phyloP scores from a whole-genome alignment of 2,888 invertebrate species.

The Drosophila longiperda region DNA sequence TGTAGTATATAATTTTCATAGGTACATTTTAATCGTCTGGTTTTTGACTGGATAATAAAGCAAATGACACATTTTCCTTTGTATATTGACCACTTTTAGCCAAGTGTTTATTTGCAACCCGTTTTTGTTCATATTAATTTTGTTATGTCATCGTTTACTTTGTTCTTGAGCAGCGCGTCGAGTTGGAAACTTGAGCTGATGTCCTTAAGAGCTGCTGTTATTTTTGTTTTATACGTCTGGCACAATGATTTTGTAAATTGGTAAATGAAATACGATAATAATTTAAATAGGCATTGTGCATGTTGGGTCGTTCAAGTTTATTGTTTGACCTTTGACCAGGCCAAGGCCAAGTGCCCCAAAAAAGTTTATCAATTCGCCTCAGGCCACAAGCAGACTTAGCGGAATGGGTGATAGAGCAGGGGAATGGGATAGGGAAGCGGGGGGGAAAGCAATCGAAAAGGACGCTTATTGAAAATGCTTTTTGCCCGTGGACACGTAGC shows the following conservation, averaged over 20 bases:
- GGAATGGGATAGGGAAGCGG: not conserved
- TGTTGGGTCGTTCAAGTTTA: slow-evolving; percentile 5
- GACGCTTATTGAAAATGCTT: slow-evolving; percentile 75
- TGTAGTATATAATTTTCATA: not conserved
- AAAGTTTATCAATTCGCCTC: slow-evolving; percentile 75
- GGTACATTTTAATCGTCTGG: not conserved
- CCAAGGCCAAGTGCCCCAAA: slow-evolving; percentile 68
- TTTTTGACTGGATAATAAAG: not conserved
- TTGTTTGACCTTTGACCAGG: slow-evolving; percentile 46
- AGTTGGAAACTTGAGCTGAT: slow-evolving; percentile 38
- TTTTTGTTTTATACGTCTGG: slow-evolving; percentile 20
- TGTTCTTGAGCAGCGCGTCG: slow-evolving; percentile 15
- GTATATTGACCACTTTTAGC: not conserved
- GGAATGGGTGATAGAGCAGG: slow-evolving; percentile 10
- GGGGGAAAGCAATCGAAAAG: not conserved
- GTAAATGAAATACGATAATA: slow-evolving; percentile 53
- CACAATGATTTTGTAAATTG: slow-evolving; percentile 28
- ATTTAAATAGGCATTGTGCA: slow-evolving; percentile 36
- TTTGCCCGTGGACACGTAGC: slow-evolving; percentile 70
- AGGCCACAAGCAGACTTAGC: slow-evolving; percentile 13
- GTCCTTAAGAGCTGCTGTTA: not conserved
- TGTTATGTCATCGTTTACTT: slow-evolving; percentile 1
- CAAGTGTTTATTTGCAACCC: not conserved
- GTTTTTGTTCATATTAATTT: not conserved
- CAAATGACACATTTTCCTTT: not conserved